Base-by-base conservation (phyloP, 2,888 invertebrate species). In the Xestobium rufovillosum region DNA sequence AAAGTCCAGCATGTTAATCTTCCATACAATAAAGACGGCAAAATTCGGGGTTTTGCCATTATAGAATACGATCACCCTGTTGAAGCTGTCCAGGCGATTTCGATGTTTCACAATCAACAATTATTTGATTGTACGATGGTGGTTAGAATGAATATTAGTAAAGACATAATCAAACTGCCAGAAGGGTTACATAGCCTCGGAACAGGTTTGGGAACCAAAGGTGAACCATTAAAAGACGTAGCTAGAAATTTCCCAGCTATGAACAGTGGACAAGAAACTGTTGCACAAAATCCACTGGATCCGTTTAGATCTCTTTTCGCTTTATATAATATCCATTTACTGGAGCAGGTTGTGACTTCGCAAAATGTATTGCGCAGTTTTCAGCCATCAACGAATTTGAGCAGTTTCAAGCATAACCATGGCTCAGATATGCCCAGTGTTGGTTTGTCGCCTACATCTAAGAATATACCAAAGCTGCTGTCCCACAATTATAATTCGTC, bases 31-130 rank as follows among this genome's bases (percentile, higher is more conserved):
- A 91, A 90, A 63, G 95, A 96, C 58, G 96, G 96, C 25, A 92
- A 94, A 61, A 94, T 92, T 55, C 78, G 95, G 57, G 97, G 97
- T 30, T 91, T 94, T 72, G 95, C 90, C 47, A 86, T 94, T 23
- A 82, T 97, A 49, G 90, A 94, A 64, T 97, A 85, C 70, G 94
- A 95, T 59, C 94, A 95, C 69, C 96, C 97, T 0, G 89, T 97
- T 26, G 97, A 98, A 71, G 95, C 97, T 23, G 96, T 97, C 3
- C 85, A 94, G 71, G 94, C 97, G 9, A 92, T 96, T 59, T 91
- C 95, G 23, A 95, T 97, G 96, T 83, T 98, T 57, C 89, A 97
- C 69, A 89, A 91, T 56, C 97, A 97, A 69, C 80, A 83, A 59
- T 67, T 97, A 33, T 92, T 76, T 65, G 97, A 96, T 48, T 78